These are phyloP conservation scores for Aphelinus atriplicis DNA, from an alignment of 1,140 invertebrate species.

Conservation along the genomic window DNA sequence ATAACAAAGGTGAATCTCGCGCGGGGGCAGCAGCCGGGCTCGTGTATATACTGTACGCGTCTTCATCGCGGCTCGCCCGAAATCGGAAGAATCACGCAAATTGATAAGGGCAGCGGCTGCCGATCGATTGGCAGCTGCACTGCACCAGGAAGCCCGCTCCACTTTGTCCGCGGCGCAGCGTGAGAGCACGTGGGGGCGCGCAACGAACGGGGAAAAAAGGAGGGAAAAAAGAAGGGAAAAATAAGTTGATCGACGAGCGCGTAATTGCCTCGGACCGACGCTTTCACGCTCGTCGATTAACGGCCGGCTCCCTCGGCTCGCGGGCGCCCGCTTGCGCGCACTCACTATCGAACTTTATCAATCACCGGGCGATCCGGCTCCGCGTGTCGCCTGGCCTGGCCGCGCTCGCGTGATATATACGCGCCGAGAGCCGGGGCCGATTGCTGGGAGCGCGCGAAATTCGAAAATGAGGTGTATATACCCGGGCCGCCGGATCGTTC, in stretches of 20 bases:
- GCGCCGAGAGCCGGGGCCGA: too few species aligned
- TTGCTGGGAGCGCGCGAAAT: too few species aligned
- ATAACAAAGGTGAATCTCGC: too few species aligned
- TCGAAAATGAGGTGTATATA: too few species aligned
- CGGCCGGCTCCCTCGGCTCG: slow-evolving; percentile 14
- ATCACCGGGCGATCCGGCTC: too few species aligned
- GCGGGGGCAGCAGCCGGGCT: too few species aligned
- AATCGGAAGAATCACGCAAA: slow-evolving; percentile 55
- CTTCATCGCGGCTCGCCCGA: not conserved
- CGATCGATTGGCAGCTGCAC: slow-evolving; percentile 36
- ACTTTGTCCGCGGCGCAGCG: slow-evolving; percentile 13
- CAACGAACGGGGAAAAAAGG: slow-evolving; percentile 17
- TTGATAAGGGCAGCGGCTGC: slow-evolving; percentile 52
- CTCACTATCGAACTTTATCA: too few species aligned
- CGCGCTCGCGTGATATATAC: too few species aligned
- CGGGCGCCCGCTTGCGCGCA: not conserved
- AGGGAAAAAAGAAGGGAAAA: not conserved
- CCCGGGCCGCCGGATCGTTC: too few species aligned
- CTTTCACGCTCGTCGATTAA: slow-evolving; percentile 34
- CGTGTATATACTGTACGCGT: too few species aligned
- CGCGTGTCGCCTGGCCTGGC: too few species aligned
- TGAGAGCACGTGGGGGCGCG: not conserved
- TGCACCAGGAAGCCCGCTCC: slow-evolving; percentile 5
- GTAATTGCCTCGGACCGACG: slow-evolving; percentile 32
- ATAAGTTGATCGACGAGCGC: slow-evolving; percentile 30